A percentile compares a stretch with the other conserved stretches of the same genome.
Evolutionary conservation across 1,140 invertebrate species (phyloP).

Genomic region (Agrypnia vestita): DNA sequence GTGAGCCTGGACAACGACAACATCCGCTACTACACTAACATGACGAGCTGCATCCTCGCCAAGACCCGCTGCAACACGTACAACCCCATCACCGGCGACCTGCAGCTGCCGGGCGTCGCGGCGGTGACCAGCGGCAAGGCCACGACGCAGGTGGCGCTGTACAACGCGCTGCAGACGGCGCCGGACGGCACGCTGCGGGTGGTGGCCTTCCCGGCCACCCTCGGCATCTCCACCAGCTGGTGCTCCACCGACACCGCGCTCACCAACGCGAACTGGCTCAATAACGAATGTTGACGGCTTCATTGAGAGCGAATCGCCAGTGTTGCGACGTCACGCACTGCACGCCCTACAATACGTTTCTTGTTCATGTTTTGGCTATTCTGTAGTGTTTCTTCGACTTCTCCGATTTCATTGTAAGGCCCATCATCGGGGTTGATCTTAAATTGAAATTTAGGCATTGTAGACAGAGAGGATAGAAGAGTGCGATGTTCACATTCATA

Average conservation of each 20-base stretch:
- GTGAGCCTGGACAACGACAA: conserved; percentile 71
- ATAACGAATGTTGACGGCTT: conserved; percentile 51
- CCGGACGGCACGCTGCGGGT: conserved; percentile 71
- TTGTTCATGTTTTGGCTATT: too few species aligned
- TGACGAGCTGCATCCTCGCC: conserved; percentile 74
- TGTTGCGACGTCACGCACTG: too few species aligned
- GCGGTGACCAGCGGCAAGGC: conserved; percentile 60
- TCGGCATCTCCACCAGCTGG: conserved; percentile 62
- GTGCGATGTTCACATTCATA: too few species aligned
- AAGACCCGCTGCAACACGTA: conserved; percentile 72
- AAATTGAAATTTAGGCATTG: too few species aligned
- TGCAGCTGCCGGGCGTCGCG: conserved; percentile 70
- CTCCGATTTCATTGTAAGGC: too few species aligned
- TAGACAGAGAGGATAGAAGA: too few species aligned
- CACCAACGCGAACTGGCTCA: conserved; percentile 63
- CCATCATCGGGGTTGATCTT: too few species aligned
- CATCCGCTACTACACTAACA: conserved; percentile 73
- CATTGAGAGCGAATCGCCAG: too few species aligned
- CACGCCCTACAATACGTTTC: too few species aligned
- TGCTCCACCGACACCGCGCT: conserved; percentile 63
- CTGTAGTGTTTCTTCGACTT: too few species aligned
- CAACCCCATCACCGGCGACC: conserved; percentile 75
- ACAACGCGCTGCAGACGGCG: conserved; percentile 73
- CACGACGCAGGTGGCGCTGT: conserved; percentile 63
- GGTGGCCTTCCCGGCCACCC: conserved; percentile 68